phyloP scores from a whole-genome alignment of 2,113 vertebrate species.

The Uria lomvia region DNA sequence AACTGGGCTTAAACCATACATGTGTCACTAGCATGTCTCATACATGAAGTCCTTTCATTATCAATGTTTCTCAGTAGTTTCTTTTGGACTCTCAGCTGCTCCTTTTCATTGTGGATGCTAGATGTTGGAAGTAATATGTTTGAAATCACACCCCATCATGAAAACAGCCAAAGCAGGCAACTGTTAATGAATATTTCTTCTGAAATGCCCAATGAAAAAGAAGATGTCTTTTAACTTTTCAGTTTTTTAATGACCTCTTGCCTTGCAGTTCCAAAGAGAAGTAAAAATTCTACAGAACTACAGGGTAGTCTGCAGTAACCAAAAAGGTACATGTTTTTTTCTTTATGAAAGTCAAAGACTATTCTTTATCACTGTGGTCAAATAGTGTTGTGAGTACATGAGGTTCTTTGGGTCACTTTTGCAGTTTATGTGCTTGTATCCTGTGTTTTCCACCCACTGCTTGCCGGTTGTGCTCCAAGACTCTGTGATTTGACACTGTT shows the following conservation, averaged over 20 bases:
- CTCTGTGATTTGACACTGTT: neutral
- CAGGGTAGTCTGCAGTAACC: neutral
- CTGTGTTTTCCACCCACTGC: neutral
- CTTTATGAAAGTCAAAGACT: neutral
- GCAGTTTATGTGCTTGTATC: neutral
- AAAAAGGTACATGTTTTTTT: neutral
- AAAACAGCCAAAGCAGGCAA: neutral
- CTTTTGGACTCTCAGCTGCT: neutral
- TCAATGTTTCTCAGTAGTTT: neutral
- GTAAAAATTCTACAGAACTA: neutral
- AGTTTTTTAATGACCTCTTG: neutral
- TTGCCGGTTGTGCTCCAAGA: neutral
- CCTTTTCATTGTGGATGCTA: neutral
- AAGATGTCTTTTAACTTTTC: neutral
- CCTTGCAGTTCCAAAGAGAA: neutral
- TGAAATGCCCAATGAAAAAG: neutral
- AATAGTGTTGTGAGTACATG: neutral
- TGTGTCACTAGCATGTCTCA: neutral
- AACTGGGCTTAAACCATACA: neutral
- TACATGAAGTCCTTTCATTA: neutral
- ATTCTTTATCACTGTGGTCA: neutral
- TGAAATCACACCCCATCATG: neutral
- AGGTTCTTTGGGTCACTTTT: neutral
- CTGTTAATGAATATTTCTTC: neutral
- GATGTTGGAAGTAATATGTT: neutral